Evolutionary conservation across 2,113 vertebrate genomes (phyloP).

Genomic region (Jacana jacana): DNA sequence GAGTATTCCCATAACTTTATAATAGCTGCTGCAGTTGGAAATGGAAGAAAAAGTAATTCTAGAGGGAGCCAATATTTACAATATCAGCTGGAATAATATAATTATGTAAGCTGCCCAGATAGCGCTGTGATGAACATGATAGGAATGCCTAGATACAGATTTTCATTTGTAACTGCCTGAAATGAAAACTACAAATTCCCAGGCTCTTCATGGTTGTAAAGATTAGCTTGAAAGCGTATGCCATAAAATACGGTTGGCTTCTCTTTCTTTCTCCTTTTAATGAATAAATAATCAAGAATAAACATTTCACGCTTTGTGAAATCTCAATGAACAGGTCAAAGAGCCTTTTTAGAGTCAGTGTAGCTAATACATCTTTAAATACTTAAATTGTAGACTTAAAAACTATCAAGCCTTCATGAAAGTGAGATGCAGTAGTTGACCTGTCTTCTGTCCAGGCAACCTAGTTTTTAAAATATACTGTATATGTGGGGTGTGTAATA

Average conservation of each 20-base stretch:
- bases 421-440: neutral
- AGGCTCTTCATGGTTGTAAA: neutral
- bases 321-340: neutral
- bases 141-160: neutral
- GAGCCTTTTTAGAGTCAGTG: neutral
- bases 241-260: neutral
- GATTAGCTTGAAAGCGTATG: neutral
- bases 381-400: neutral
- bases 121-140: conserved; percentile 13
- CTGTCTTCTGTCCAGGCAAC: neutral
- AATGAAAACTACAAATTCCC: neutral
- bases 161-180: conserved; percentile 4
- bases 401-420: neutral
- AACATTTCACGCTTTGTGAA: neutral
- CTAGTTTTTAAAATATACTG: neutral
- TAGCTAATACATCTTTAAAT: neutral
- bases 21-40: neutral
- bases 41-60: neutral
- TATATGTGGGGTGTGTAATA: neutral
- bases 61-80: neutral
- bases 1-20: neutral
- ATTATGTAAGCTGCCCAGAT: conserved; percentile 13
- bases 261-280: neutral
- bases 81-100: conserved; percentile 9
- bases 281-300: neutral